These are phyloP conservation scores for Coptotermes formosanus DNA, from an alignment of 1,140 invertebrate genomes.

Conservation along the genomic window DNA sequence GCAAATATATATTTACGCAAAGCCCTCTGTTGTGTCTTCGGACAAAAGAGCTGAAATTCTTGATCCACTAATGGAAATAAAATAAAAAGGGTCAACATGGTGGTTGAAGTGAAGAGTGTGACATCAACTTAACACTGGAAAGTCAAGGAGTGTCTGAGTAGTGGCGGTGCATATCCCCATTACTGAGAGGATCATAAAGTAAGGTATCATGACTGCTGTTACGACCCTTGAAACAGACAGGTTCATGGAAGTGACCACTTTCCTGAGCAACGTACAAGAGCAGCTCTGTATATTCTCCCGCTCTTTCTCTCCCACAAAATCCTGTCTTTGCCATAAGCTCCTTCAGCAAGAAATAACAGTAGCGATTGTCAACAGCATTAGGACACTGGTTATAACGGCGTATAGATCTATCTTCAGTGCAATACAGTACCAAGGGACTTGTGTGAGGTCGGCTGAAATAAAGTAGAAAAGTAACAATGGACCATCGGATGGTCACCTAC, in stretches of 20 bases:
- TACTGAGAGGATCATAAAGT: neutral
- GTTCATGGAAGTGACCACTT: conserved; percentile 1
- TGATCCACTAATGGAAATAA: neutral
- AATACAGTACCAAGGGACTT: neutral
- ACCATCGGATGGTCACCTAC: too few species aligned
- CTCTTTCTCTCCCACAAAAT: neutral
- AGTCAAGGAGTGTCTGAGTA: neutral
- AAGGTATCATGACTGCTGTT: neutral
- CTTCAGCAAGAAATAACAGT: neutral
- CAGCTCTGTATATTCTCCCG: neutral
- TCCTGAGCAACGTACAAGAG: neutral
- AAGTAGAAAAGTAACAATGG: too few species aligned
- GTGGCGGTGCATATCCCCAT: neutral
- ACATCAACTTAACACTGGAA: neutral
- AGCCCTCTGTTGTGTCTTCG: neutral
- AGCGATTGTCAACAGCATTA: neutral
- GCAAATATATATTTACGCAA: neutral
- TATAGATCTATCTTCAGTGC: neutral
- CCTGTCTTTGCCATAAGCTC: neutral
- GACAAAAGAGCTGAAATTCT: neutral
- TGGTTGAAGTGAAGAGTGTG: neutral
- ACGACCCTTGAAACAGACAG: neutral
- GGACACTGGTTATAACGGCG: neutral
- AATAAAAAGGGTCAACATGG: neutral
- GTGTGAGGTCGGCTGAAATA: too few species aligned